phyloP scores from a whole-genome alignment of 2,888 invertebrate species.

The Athalia cordata region DNA sequence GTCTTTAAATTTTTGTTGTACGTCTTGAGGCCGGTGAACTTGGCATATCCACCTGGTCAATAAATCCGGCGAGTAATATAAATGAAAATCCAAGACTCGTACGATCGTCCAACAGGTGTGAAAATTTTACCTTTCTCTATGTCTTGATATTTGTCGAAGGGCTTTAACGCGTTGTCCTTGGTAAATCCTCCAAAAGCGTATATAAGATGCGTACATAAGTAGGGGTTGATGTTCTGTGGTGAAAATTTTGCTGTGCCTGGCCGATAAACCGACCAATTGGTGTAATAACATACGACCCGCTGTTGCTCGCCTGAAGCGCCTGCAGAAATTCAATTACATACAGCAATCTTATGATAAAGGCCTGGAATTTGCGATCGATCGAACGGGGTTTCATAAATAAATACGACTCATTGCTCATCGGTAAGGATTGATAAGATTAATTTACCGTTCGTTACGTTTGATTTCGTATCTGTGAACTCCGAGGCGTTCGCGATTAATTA shows the following conservation, averaged over 20 bases:
- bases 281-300: conserved; percentile 93
- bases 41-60: conserved; percentile 89
- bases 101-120: background rate
- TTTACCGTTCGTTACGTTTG: too few relatives aligned
- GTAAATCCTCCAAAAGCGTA: conserved; percentile 96
- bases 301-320: conserved; percentile 71
- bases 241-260: conserved; percentile 93
- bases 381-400: too few relatives aligned
- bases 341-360: too few relatives aligned
- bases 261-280: conserved; percentile 94
- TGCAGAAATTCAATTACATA: too few relatives aligned
- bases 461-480: too few relatives aligned
- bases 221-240: conserved; percentile 96
- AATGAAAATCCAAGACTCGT: background rate
- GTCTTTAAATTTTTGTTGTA: conserved; percentile 95
- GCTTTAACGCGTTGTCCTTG: conserved; percentile 92
- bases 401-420: too few relatives aligned
- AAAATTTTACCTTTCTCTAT: conserved; percentile 88
- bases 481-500: too few relatives aligned
- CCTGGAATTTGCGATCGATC: too few relatives aligned
- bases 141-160: conserved; percentile 96
- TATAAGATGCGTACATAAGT: conserved; percentile 93
- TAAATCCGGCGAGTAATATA: background rate
- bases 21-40: conserved; percentile 93
- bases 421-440: too few relatives aligned